Evolutionary conservation across 1,140 invertebrate genomes (phyloP), one percentile per base, ranked within the genome.

Genomic region (Zaprionus taronus): DNA sequence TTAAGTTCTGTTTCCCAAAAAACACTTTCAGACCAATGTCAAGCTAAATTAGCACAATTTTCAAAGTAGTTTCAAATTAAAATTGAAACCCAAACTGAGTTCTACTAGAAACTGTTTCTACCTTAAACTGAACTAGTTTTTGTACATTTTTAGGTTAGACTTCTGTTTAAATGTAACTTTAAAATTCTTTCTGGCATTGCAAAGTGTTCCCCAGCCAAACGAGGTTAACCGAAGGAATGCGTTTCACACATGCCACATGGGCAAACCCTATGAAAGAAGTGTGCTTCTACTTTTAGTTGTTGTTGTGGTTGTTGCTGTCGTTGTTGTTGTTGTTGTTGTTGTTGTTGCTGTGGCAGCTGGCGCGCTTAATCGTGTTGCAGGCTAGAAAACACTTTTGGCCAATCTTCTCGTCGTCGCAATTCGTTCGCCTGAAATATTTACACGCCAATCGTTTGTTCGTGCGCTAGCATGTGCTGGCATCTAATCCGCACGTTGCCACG

Each of bases 391-490:
- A 41, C 49, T 65, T 47, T 57, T 65, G 61, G 62, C 62, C 61
- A 72, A 65, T 72, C 62, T 65, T 47, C n/a, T 47, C 14, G 36
- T 41, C 49, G 47, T 22, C 68, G n/a, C 68, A 62, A 62, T 63
- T 17, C n/a, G 38, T 64, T 49, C 38, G 28, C 28, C 22, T 57
- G 53, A 12, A 65, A 65, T 66, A 66, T 72, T 65, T 72, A 51
- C 61, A 72, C 70, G 70, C 41, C 70, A 72, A 72, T 72, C 49
- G 56, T 64, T 64, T 70, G n/a, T 34, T 28, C 36, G 63, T 55
- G 36, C 24, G 24, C 15, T 9, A 11, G 51, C 38, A 41, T 55
- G 51, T 26, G 36, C 22, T 9, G 22, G 24, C 15, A 38, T 55
- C 31, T 24, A 14, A 51, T 51, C 12, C 57, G 11, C 11, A 6